Base-by-base conservation (phyloP, 2,888 invertebrate species). In the Campoplex nolae region DNA sequence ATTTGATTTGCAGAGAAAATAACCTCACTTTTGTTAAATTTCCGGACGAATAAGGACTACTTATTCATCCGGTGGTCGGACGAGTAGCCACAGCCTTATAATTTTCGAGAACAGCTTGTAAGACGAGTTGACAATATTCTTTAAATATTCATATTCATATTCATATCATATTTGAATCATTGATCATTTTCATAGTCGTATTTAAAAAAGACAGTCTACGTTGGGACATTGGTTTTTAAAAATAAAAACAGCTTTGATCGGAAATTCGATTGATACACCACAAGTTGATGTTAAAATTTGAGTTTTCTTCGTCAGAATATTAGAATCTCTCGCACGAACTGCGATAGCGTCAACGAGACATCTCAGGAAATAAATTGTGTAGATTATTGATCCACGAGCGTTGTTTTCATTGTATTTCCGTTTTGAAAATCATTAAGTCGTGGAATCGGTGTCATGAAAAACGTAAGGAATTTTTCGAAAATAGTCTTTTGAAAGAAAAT, bases 261-360 rank as follows among this genome's bases (percentile, higher is more conserved):
- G 11, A 28, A 56, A 28, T 58, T 28, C 28, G 11, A 9, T 58
- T 1, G 23, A 28, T 28, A 13, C 11, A 58, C 13, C 2, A 11
- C 11, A 18, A 58, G 16, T 48, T 3, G n/a, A n/a, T n/a, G n/a
- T n/a, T n/a, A 70, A 70, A 48, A 71, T 23, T 28, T 16, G 23
- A 2, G 62, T 32, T n/a, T n/a, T n/a, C n/a, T 6, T 32, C 54
- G 83, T 90, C n/a, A 92, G 74, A 68, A 87, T 67, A 23, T 71
- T 32, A 1, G 90, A 91, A 7, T 88, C 84, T 74, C 84, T 88
- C 71, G 88, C 6, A 67, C 85, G 90, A 74, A 87, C 83, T 7
- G 90, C 90, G 16, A 92, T 62, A 7, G 92, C 88, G 16, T 91
- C 91, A 62, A 90, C 80, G 54, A 92, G 85, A 38, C 90, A 91